Conservation (phyloP, 1,140 invertebrate genomes). For the Pentalonia nigronervosa region DNA sequence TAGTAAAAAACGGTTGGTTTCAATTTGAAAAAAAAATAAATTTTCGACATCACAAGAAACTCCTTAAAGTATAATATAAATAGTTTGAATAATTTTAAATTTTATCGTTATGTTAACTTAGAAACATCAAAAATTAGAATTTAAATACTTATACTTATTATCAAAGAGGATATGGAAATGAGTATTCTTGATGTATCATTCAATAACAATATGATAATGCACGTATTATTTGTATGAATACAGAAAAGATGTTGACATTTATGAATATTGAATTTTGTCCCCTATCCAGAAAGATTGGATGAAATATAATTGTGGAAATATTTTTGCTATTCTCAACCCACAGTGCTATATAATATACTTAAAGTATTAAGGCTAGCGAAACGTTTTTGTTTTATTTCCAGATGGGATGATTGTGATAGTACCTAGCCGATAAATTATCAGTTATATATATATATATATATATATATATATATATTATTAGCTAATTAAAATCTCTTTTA, state of each 20-base stretch:
- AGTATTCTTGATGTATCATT: neutral
- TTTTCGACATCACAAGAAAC: neutral
- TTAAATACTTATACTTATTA: neutral
- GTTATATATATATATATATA: neutral
- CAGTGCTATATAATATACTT: neutral
- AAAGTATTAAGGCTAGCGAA: constrained; percentile 17
- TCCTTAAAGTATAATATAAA: no score
- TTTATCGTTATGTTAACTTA: neutral
- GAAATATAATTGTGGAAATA: neutral
- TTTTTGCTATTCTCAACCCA: neutral
- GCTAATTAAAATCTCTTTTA: neutral
- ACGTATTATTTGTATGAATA: neutral
- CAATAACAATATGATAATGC: neutral
- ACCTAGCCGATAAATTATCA: constrained; percentile 24
- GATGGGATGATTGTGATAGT: neutral
- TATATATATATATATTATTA: neutral
- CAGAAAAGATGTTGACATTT: neutral
- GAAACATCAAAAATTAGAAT: no score
- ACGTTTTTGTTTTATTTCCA: constrained; percentile 20
- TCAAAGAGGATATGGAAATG: neutral
- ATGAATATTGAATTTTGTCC: neutral
- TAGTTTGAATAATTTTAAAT: neutral
- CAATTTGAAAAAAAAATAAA: neutral
- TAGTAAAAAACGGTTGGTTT: no score
- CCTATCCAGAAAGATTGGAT: neutral